Conservation (phyloP, 2,888 invertebrate genomes). For the Adelognathus sp. region DNA sequence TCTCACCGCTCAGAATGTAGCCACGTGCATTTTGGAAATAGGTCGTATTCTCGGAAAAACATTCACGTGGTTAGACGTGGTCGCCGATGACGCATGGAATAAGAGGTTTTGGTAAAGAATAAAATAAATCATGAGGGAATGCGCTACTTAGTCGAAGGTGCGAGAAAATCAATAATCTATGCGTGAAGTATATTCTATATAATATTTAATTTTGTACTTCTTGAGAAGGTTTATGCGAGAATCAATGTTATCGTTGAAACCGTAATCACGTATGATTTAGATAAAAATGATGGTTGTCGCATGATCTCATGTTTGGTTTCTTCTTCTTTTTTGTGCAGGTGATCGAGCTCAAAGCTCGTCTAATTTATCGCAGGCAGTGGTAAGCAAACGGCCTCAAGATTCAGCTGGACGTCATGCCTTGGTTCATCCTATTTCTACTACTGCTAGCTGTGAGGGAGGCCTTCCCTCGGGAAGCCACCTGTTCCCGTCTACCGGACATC, state of each 20-base stretch:
- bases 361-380: conserved; percentile 70
- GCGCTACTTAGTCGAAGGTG: no score
- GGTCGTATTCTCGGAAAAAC: no score
- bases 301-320: neutral
- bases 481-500: conserved; percentile 82
- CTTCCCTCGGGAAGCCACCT: conserved; percentile 82
- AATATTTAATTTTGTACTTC: no score
- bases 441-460: conserved; percentile 82
- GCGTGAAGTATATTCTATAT: no score
- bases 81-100: no score
- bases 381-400: conserved; percentile 79
- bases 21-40: no score
- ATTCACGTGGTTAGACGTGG: no score
- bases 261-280: neutral
- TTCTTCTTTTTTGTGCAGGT: conserved; percentile 64
- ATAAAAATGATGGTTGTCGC: neutral
- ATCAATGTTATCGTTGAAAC: neutral
- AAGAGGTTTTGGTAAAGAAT: no score
- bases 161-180: no score
- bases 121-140: no score
- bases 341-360: conserved; percentile 66
- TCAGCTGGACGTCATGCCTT: conserved; percentile 82
- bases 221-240: no score
- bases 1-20: no score
- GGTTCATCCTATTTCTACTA: conserved; percentile 82